Evolutionary conservation across 2,888 invertebrate genomes (phyloP), one percentile per base, ranked within the genome.

Genomic region (Hedya salicella): DNA sequence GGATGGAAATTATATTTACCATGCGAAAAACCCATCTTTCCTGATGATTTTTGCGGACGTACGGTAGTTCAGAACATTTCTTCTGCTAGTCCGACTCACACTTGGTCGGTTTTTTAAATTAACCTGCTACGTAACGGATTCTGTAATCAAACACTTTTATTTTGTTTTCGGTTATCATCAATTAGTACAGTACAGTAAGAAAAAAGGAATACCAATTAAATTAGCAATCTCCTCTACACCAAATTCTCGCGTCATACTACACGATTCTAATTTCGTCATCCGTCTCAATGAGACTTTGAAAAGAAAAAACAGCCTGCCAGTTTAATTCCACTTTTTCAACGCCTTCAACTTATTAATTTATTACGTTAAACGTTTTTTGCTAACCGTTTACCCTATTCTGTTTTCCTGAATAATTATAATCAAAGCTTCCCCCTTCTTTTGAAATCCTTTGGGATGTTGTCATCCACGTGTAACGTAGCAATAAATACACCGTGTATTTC

Each of bases 371-470:
- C 57, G 44, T 30, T 57, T 57, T 32, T 57, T 57, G 44, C 44
- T 17, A 42, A 42, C 30, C 25, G 50, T 30, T 62, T 62, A 14
- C n/a, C 32, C 5, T 30, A 50, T 53, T 44, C 40, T 61, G 30
- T 61, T 44, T 49, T 36, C 16, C 44, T 53, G 62, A 21, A 36
- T 52, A 49, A 61, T 62, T 62, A 52, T 42, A 52, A 61, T 61
- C 11, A n/a, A 44, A 50, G 32, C 39, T 36, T n/a, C 49, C 30
- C 21, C 42, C 6, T 50, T 39, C 49, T 50, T 30, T 44, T 32
- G 11, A 52, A 42, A 52, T 46, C 62, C 46, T 53, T 53, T 25
- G 16, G 53, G 17, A 46, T 53, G 16, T 46, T 32, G 44, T 39
- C 52, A 46, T 36, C 53, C 36, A 25, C 5, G 53, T 53, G 53